These are phyloP conservation scores for Brachyopa scutellaris DNA, from an alignment of 2,888 invertebrate species.

Conservation along the genomic window DNA sequence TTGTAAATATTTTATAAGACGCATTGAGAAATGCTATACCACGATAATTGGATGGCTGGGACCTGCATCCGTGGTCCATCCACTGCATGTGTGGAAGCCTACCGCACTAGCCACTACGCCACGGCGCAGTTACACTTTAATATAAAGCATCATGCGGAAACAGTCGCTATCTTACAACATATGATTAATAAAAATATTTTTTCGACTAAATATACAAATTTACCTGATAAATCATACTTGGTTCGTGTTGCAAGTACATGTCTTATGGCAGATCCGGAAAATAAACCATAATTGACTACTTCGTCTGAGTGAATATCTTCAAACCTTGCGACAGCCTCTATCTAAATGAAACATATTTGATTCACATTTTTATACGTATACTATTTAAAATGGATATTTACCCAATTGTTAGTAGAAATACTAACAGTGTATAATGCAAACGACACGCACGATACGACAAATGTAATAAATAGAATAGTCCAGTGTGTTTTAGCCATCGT, in stretches of 20 bases:
- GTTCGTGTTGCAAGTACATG: conserved; percentile 72
- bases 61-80: too few species aligned
- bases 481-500: conserved; percentile 73
- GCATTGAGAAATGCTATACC: too few species aligned
- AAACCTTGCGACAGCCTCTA: conserved; percentile 71
- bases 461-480: conserved; percentile 71
- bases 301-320: conserved; percentile 65
- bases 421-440: conserved; percentile 72
- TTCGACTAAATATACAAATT: too few species aligned
- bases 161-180: too few species aligned
- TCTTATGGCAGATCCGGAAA: conserved; percentile 72
- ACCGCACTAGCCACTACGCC: too few species aligned
- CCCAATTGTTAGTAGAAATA: conserved; percentile 75
- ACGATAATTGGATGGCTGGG: too few species aligned
- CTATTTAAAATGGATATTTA: conserved; percentile 28
- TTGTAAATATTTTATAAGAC: too few species aligned
- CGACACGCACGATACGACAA: conserved; percentile 72
- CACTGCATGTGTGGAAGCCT: too few species aligned
- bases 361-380: neutral
- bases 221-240: conserved; percentile 78
- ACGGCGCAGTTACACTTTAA: too few species aligned
- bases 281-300: conserved; percentile 75
- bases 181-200: too few species aligned
- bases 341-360: conserved; percentile 45
- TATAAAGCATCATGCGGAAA: too few species aligned